Conservation (phyloP, 2,888 invertebrate species). For the Sminthurinus aureus region DNA sequence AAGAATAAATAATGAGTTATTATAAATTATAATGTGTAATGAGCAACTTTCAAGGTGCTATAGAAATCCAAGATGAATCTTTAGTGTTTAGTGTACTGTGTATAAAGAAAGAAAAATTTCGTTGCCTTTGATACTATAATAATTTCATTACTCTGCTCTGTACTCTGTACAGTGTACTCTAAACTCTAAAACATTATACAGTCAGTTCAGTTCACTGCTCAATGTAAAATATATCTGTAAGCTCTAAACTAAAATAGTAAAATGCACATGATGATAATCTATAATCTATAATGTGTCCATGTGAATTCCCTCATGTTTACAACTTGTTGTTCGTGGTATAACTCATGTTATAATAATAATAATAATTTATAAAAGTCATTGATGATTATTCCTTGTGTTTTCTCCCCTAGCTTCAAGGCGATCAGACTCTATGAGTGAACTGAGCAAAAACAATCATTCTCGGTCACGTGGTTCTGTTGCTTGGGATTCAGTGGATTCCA, state of each 20-base stretch:
- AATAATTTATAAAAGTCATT: too few species aligned
- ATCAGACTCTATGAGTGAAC: slow-evolving; percentile 71
- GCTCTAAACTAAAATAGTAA: slow-evolving; percentile 2
- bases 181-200: too few species aligned
- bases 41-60: neutral
- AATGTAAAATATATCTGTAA: neutral
- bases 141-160: too few species aligned
- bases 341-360: too few species aligned
- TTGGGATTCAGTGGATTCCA: slow-evolving; percentile 64
- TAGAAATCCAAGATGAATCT: neutral
- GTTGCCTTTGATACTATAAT: too few species aligned
- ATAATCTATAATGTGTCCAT: neutral
- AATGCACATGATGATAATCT: neutral
- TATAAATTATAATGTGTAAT: neutral
- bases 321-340: slow-evolving; percentile 8
- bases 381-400: neutral
- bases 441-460: slow-evolving; percentile 62
- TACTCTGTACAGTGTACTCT: too few species aligned
- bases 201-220: neutral
- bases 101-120: too few species aligned
- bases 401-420: slow-evolving; percentile 62
- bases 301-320: neutral
- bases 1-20: slow-evolving; percentile 8
- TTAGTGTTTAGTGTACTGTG: too few species aligned
- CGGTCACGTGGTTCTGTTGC: slow-evolving; percentile 61